Evolutionary conservation across 1,140 invertebrate genomes (phyloP).

Genomic region (Saccostrea echinata): DNA sequence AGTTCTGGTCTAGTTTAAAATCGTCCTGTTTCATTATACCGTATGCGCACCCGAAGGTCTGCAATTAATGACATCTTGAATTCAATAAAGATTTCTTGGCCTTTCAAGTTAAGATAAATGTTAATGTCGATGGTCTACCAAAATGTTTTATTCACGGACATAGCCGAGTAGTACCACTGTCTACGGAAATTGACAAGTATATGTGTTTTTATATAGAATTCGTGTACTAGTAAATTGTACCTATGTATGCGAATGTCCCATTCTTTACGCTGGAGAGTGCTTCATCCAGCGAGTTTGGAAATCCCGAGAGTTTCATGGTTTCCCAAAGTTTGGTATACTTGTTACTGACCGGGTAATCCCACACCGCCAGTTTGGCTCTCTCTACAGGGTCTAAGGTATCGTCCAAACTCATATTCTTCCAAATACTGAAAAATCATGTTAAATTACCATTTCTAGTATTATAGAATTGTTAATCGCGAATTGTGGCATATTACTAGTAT

Average conservation of each 20-base stretch:
- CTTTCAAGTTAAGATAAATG: too few species aligned
- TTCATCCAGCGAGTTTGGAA: conserved; percentile 88
- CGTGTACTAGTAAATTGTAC: conserved; percentile 74
- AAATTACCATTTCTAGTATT: too few species aligned
- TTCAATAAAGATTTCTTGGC: too few species aligned
- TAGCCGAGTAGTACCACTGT: too few species aligned
- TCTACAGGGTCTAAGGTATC: conserved; percentile 94
- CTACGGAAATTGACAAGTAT: too few species aligned
- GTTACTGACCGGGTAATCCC: conserved; percentile 99
- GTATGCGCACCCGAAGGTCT: neutral
- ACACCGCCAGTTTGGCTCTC: conserved; percentile 95
- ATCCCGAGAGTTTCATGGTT: conserved; percentile 93
- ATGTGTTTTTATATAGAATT: too few species aligned
- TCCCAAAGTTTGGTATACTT: conserved; percentile 99
- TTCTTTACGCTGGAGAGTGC: conserved; percentile 88
- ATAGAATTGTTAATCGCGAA: too few species aligned
- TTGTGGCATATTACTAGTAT: too few species aligned
- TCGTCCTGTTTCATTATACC: neutral
- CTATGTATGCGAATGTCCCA: conserved; percentile 93
- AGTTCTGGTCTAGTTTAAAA: neutral
- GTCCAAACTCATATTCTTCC: conserved; percentile 98
- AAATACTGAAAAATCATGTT: conserved; percentile 87
- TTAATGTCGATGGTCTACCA: neutral
- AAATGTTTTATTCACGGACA: too few species aligned
- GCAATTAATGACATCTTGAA: too few species aligned